These are phyloP conservation scores for Megastigmus dorsalis DNA, from an alignment of 2,888 invertebrate species.

Conservation along the genomic window DNA sequence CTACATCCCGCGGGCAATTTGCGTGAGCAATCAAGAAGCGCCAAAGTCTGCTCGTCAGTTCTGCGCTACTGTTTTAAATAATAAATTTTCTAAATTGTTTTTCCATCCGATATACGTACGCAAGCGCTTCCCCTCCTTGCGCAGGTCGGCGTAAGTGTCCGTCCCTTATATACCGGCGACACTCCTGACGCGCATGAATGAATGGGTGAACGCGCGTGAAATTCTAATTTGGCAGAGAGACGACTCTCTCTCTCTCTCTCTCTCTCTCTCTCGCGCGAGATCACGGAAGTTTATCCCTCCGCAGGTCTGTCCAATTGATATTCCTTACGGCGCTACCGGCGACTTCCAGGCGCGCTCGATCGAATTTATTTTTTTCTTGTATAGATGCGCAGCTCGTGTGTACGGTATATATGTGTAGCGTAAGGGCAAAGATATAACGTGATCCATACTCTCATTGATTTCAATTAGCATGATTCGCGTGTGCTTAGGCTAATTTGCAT, in stretches of 20 bases:
- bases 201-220: conserved; percentile 27
- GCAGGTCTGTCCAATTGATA: neutral
- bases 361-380: neutral
- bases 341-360: conserved; percentile 23
- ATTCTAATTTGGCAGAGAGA: conserved; percentile 37
- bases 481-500: conserved; percentile 1
- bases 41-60: too few relatives aligned
- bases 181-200: neutral
- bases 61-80: too few relatives aligned
- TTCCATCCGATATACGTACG: too few relatives aligned
- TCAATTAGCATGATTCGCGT: conserved; percentile 4
- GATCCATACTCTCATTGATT: neutral
- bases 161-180: neutral
- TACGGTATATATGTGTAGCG: too few relatives aligned
- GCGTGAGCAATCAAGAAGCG: too few relatives aligned
- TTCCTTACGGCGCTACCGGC: neutral
- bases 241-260: too few relatives aligned
- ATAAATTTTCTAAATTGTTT: too few relatives aligned
- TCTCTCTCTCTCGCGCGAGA: conserved; percentile 3
- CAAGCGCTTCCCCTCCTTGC: too few relatives aligned
- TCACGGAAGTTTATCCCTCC: conserved; percentile 36
- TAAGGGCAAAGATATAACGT: neutral
- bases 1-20: too few relatives aligned
- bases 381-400: neutral
- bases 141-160: too few relatives aligned